Conservation (phyloP, 2,888 invertebrate species). For the Epistrophella euchroma region DNA sequence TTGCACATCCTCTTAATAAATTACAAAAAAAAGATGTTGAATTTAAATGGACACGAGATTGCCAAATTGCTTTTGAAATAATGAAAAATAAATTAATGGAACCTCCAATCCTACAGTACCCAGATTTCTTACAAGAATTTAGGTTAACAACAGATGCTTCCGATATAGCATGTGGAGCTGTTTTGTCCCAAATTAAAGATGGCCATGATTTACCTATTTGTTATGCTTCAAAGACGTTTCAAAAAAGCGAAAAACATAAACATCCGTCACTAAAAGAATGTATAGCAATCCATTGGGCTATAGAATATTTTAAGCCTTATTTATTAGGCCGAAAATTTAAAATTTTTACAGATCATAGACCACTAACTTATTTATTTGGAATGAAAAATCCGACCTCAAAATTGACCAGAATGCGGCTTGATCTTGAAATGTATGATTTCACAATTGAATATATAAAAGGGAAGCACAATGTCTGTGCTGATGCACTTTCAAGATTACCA, state of each 20-base stretch:
- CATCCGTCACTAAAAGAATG: constrained; percentile 77
- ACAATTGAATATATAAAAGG: constrained; percentile 38
- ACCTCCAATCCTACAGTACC: not conserved
- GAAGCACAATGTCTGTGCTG: constrained; percentile 21
- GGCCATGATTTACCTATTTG: constrained; percentile 49
- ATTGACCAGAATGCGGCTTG: constrained; percentile 69
- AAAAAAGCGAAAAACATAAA: constrained; percentile 76
- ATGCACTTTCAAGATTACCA: constrained; percentile 13
- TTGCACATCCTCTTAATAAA: not conserved
- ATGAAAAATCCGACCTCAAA: constrained; percentile 77
- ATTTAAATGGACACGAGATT: constrained; percentile 1
- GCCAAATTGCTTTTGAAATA: not conserved
- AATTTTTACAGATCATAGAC: constrained; percentile 72
- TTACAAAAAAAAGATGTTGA: not conserved
- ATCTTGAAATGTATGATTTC: constrained; percentile 17
- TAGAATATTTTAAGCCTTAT: constrained; percentile 78
- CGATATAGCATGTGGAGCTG: constrained; percentile 76
- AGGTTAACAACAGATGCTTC: constrained; percentile 78
- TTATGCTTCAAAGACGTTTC: constrained; percentile 77
- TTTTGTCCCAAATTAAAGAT: constrained; percentile 76
- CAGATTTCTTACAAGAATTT: constrained; percentile 25
- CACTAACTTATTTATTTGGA: constrained; percentile 75
- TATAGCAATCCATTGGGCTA: constrained; percentile 60
- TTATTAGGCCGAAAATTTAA: constrained; percentile 75
- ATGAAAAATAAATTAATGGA: not conserved